phyloP scores from a whole-genome alignment of 2,113 vertebrate genomes.

The Natator depressus region DNA sequence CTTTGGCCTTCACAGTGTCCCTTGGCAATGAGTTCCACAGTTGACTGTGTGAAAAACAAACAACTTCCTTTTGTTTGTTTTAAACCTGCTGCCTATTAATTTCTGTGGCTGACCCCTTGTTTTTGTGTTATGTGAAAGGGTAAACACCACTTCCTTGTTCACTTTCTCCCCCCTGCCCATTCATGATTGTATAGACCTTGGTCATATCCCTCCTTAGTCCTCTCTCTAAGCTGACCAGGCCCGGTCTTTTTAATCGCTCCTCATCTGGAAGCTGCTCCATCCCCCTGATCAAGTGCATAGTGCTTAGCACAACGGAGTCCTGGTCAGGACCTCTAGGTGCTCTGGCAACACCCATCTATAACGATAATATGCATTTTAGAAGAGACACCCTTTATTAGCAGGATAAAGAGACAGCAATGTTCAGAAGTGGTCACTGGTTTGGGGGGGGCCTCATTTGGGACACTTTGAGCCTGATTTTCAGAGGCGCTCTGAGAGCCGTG shows the following conservation, averaged over 20 bases:
- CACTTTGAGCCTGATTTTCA: too few relatives aligned
- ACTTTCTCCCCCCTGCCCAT: neutral
- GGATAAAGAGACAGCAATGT: neutral
- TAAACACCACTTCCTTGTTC: neutral
- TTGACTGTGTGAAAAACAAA: neutral
- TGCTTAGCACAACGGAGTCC: neutral
- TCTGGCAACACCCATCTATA: too few relatives aligned
- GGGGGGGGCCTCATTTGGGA: too few relatives aligned
- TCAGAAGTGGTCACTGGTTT: too few relatives aligned
- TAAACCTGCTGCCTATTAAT: neutral
- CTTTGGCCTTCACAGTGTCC: neutral
- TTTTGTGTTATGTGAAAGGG: neutral
- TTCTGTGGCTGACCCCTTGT: neutral
- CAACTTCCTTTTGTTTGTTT: neutral
- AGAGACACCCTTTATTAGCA: neutral
- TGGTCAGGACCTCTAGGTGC: too few relatives aligned
- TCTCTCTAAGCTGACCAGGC: neutral
- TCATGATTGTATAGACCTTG: neutral
- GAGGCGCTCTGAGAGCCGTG: too few relatives aligned
- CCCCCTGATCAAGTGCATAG: neutral
- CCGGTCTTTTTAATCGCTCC: neutral
- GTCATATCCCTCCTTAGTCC: too few relatives aligned
- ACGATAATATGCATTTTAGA: neutral
- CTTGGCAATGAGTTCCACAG: neutral
- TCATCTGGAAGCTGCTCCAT: neutral